A percentile compares a stretch with the other conserved stretches of the same genome.
phyloP scores from a whole-genome alignment of 2,888 invertebrate genomes.

The Diaphora mendica region DNA sequence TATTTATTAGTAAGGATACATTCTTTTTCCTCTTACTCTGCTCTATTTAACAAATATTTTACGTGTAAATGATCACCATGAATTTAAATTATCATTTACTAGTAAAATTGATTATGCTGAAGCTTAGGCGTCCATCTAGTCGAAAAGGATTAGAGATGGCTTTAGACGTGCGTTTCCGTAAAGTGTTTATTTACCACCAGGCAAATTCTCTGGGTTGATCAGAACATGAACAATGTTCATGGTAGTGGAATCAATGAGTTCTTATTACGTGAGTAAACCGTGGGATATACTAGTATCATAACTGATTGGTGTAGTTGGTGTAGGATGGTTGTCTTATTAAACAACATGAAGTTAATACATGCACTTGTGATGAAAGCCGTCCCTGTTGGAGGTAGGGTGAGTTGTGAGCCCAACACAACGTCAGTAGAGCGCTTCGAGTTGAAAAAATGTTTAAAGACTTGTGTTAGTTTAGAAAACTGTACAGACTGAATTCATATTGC shows the following conservation, averaged over 20 bases:
- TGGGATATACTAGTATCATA: not conserved
- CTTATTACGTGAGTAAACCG: not conserved
- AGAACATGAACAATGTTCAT: not conserved
- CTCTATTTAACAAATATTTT: not conserved
- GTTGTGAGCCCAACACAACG: constrained; percentile 3
- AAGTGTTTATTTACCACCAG: constrained; percentile 11
- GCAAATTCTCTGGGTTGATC: not conserved
- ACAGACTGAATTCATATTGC: not conserved
- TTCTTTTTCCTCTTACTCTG: not conserved
- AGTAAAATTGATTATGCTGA: constrained; percentile 7
- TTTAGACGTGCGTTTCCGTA: constrained; percentile 10
- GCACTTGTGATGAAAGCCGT: constrained; percentile 14
- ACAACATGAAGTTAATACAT: constrained; percentile 14
- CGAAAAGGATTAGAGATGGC: constrained; percentile 12
- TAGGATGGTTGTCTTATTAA: not conserved
- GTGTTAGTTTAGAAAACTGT: not conserved
- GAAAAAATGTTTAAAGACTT: not conserved
- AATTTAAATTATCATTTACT: not conserved
- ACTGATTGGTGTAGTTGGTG: not conserved
- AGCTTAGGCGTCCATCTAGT: constrained; percentile 11
- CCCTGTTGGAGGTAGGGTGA: constrained; percentile 14
- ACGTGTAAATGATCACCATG: not conserved
- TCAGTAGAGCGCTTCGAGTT: not conserved
- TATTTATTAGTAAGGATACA: not conserved
- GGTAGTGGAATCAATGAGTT: not conserved